These are phyloP conservation scores for Sigmodon hispidus DNA, from an alignment of 2,113 vertebrate species.

Conservation along the genomic window DNA sequence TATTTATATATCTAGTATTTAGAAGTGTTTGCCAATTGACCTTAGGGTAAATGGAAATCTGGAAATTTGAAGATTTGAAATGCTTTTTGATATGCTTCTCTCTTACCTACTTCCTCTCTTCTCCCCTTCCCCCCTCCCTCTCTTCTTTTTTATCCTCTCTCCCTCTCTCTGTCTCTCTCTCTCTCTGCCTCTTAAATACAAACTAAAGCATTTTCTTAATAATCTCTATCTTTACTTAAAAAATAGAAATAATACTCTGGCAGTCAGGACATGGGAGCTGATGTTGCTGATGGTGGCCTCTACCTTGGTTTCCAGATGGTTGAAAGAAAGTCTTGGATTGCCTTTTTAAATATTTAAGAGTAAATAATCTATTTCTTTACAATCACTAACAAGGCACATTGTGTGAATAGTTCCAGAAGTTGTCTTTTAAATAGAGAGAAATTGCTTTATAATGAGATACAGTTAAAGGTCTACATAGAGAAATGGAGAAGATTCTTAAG, in stretches of 20 bases:
- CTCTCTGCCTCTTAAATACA: neutral
- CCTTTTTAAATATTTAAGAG: neutral
- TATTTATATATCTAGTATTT: neutral
- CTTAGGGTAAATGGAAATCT: conserved; percentile 13
- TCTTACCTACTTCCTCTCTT: neutral
- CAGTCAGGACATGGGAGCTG: neutral
- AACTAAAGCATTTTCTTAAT: neutral
- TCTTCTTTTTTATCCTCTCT: neutral
- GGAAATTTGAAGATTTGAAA: neutral
- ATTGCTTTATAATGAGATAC: neutral
- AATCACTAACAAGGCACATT: neutral
- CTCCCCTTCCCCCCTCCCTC: neutral
- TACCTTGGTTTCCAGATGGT: neutral
- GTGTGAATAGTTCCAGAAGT: neutral
- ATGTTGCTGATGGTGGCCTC: neutral
- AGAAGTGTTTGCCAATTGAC: neutral
- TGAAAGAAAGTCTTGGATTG: neutral
- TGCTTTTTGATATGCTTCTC: neutral
- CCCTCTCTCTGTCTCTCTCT: neutral
- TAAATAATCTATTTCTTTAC: neutral
- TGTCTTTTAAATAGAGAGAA: neutral
- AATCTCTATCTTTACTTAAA: too few relatives aligned
- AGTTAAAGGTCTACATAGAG: neutral
- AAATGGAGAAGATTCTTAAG: neutral
- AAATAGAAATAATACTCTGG: too few relatives aligned